Percentiles rank a stretch among this genome's conserved stretches.
These are phyloP conservation scores for Pogonocherus hispidulus DNA, from an alignment of 2,888 invertebrate species.

Conservation along the genomic window DNA sequence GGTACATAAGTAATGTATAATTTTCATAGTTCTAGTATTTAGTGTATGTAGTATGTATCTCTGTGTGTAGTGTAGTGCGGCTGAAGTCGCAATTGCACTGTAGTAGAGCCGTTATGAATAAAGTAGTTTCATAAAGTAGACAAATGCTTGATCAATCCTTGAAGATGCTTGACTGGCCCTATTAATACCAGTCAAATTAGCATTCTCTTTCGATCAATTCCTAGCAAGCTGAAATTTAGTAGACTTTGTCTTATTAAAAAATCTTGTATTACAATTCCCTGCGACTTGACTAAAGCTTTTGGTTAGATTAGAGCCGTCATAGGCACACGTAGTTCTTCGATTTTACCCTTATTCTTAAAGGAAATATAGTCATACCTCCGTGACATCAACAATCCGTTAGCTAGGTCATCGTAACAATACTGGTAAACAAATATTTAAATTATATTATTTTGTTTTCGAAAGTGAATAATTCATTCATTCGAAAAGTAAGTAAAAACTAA, in stretches of 20 bases:
- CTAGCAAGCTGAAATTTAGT: slow-evolving; percentile 4
- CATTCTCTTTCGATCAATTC: slow-evolving; percentile 8
- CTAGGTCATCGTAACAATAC: no score
- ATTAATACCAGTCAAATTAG: slow-evolving; percentile 25
- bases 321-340: not conserved
- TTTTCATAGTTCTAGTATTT: slow-evolving; percentile 63
- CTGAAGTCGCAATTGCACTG: slow-evolving; percentile 68
- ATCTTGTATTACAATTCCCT: not conserved
- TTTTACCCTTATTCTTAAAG: no score
- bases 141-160: slow-evolving; percentile 67
- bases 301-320: not conserved
- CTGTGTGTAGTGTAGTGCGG: slow-evolving; percentile 68
- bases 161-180: slow-evolving; percentile 58
- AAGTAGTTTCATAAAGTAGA: slow-evolving; percentile 72
- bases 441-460: no score
- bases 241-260: not conserved
- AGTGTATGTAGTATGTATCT: slow-evolving; percentile 69
- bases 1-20: slow-evolving; percentile 66
- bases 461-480: no score
- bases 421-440: no score
- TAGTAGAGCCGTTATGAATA: slow-evolving; percentile 71
- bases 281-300: not conserved
- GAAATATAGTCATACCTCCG: no score
- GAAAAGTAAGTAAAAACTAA: no score
- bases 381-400: no score